Evolutionary conservation across 2,888 invertebrate genomes (phyloP), one percentile per base, ranked within the genome.

Genomic region (Pseudoips prasinana): DNA sequence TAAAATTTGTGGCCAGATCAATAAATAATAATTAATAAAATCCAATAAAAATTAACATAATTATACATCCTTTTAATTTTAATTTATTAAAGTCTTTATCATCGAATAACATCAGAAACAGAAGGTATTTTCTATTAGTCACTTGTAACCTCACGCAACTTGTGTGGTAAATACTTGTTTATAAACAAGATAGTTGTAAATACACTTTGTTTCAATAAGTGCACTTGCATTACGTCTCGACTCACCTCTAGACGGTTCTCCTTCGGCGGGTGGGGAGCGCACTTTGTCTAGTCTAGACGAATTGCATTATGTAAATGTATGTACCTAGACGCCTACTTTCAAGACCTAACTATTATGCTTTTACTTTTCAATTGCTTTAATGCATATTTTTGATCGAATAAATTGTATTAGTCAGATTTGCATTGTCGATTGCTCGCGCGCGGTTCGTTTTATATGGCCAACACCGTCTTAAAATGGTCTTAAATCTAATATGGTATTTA

Each of bases 271-370:
- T 55, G 56, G 54, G 65, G 63, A 64, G 71, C 71, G 65, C 73
- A 77, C 77, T 75, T 69, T 62, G 75, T 72, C 78, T 73, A 69
- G 84, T 83, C 84, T 86, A 85, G 85, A 85, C 85, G 84, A 83
- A 84, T 85, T 85, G 84, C 80, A 86, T 85, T 86, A 87, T 85
- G 81, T 73, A 74, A 84, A 85, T 83, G 67, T 69, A 72, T 65
- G 64, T 62, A 68, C 67, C 67, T 75, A 76, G 71, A 68, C 67
- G 53, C 56, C 65, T 70, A 71, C 72, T 72, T 70, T 68, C 58
- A 67, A 60, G 52, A 63, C 63, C 64, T 49, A 27, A 43, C 33
- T 25, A 40, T 39, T 35, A 50, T 46, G 28, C 28, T 46, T 42
- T 46, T 46, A 48, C 30, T 45, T 26, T 28, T 29, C 29, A 35